A percentile compares a stretch with the other conserved stretches of the same genome.
Conservation (phyloP, 2,113 vertebrate genomes). For the Calonectris borealis region DNA sequence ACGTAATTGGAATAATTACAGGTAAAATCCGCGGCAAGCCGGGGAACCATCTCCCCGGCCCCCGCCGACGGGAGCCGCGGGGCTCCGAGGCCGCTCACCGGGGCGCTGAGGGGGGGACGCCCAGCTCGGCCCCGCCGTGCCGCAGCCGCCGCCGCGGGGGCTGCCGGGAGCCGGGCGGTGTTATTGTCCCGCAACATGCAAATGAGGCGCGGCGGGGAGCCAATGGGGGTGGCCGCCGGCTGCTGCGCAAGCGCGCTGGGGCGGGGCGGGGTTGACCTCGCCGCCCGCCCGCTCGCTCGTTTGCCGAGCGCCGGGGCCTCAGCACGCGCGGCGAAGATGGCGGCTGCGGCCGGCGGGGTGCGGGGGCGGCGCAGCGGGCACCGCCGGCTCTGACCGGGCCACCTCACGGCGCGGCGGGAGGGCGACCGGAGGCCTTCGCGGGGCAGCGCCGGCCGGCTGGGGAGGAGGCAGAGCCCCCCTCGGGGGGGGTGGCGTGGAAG, state of each 20-base stretch:
- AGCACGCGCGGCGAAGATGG: too few relatives aligned
- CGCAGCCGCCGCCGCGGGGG: background rate
- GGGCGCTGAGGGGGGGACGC: too few relatives aligned
- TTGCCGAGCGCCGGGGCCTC: background rate
- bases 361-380: too few relatives aligned
- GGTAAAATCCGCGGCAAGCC: background rate
- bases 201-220: background rate
- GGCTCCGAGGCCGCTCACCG: too few relatives aligned
- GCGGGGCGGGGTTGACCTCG: background rate
- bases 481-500: background rate
- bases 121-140: background rate
- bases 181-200: slow-evolving; percentile 38
- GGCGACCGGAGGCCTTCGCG: too few relatives aligned
- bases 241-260: background rate
- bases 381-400: too few relatives aligned
- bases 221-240: background rate
- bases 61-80: too few relatives aligned
- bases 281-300: background rate
- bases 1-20: background rate
- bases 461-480: too few relatives aligned
- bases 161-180: background rate
- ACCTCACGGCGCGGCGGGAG: too few relatives aligned
- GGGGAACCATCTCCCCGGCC: too few relatives aligned
- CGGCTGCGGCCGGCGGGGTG: too few relatives aligned
- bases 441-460: too few relatives aligned